phyloP scores from a whole-genome alignment of 2,113 vertebrate species.

The Paraplagusia blochii region DNA sequence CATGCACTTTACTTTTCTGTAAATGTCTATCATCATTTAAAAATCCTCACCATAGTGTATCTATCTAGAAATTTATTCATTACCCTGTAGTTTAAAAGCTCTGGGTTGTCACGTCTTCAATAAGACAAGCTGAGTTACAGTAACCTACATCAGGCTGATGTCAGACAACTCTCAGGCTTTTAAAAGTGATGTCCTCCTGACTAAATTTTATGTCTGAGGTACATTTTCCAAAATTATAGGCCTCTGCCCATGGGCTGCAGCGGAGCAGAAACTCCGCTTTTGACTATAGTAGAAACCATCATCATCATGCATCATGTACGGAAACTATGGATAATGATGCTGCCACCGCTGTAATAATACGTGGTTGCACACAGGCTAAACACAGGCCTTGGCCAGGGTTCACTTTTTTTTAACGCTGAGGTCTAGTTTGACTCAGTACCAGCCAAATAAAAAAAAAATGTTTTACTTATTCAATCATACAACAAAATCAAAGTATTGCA shows the following conservation, averaged over 20 bases:
- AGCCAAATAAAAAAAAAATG: no score
- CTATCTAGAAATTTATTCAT: no score
- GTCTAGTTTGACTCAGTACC: slow-evolving; percentile 14
- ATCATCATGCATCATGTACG: neutral
- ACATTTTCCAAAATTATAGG: slow-evolving; percentile 37
- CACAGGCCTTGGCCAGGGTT: neutral
- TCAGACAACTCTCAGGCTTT: neutral
- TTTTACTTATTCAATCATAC: no score
- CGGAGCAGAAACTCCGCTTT: neutral
- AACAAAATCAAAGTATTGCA: neutral
- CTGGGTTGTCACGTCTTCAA: no score
- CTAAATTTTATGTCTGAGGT: slow-evolving; percentile 10
- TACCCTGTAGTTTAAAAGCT: no score
- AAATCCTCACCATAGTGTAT: no score
- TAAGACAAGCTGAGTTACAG: no score
- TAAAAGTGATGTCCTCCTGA: neutral
- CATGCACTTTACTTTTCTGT: no score
- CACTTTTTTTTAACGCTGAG: slow-evolving; percentile 9
- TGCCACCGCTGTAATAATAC: neutral
- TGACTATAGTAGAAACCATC: slow-evolving; percentile 15
- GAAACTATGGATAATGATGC: slow-evolving; percentile 25
- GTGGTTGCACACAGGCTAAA: slow-evolving; percentile 6
- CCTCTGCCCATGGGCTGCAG: neutral
- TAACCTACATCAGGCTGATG: no score
- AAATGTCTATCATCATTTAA: no score